Evolutionary conservation across 2,797 vertebrate genomes (phyloP), one percentile per base, ranked within the genome.

Genomic region (Tauraco hartlaubi): DNA sequence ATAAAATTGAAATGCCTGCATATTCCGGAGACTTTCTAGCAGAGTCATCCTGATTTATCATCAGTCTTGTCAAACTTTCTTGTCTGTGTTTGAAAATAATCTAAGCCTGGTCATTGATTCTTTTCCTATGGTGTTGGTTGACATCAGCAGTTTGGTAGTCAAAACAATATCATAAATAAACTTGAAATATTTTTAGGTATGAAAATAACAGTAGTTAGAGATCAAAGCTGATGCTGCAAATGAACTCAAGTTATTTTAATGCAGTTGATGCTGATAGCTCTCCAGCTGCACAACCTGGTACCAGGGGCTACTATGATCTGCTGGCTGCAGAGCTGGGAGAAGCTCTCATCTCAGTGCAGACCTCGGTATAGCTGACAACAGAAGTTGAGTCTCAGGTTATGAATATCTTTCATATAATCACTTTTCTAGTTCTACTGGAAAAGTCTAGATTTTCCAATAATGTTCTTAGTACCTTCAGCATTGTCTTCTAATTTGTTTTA

Each of bases 31-130:
- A 62, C 51, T 93, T 87, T 84, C 73, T 90, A 86, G 77, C 80
- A 82, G 69, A 92, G 39, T 81, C 51, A 97, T 93, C 91, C 96
- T 96, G 59, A 92, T 98, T 98, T 97, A 96, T 97, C 91, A 96
- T 88, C 59, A 85, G 44, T 94, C 88, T 83, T 95, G 95, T 80
- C 94, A 97, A 90, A 71, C 94, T 91, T 97, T 85, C 85, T 93
- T 90, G 48, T 33, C 18, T 95, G 77, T 11, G 28, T 94, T 88
- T 85, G 84, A 88, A 97, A 97, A 96, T 96, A 97, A 97, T 95
- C 91, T 88, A 48, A 93, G 71, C 37, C 64, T 85, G 74, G 69
- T 62, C 96, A 98, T 96, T 81, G 81, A 94, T 95, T 84, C 46
- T 81, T 44, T 74, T 94, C 89, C 76, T 81, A 1, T 87, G n/a